These are phyloP conservation scores for Arctia plantaginis DNA, from an alignment of 2,888 invertebrate species.

Conservation along the genomic window DNA sequence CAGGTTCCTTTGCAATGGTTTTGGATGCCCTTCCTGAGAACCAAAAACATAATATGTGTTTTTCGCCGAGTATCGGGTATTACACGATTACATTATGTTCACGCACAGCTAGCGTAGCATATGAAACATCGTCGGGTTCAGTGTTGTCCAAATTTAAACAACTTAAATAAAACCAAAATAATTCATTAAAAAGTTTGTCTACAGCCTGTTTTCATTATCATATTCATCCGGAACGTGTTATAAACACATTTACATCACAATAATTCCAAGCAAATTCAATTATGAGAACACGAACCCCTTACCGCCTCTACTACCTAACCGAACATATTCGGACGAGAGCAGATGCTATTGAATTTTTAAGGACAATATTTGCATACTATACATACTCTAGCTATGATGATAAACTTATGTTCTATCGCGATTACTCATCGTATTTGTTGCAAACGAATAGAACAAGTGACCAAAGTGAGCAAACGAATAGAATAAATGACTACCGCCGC, in stretches of 20 bases:
- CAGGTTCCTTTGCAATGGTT: background rate
- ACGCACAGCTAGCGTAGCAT: background rate
- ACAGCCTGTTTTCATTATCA: slow-evolving; percentile 8
- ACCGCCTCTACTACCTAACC: background rate
- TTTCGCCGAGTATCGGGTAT: background rate
- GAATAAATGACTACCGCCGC: too few species aligned
- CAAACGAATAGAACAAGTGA: too few species aligned
- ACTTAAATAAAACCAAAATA: background rate
- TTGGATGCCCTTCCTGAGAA: background rate
- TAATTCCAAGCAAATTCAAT: slow-evolving; percentile 43
- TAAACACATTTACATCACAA: slow-evolving; percentile 46
- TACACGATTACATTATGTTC: background rate
- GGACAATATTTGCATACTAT: background rate
- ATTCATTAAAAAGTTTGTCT: slow-evolving; percentile 12
- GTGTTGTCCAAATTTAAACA: background rate
- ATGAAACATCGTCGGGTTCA: background rate
- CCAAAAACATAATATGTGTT: background rate
- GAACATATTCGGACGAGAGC: background rate
- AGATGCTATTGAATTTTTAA: background rate
- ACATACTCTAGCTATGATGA: background rate
- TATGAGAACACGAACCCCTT: slow-evolving; percentile 19
- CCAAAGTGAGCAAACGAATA: too few species aligned
- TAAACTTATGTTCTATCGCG: background rate
- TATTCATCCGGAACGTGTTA: slow-evolving; percentile 1
- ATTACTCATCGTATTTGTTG: too few species aligned